A percentile compares a stretch with the other conserved stretches of the same genome.
Conservation (phyloP, 1,140 invertebrate species). For the Apis laboriosa region DNA sequence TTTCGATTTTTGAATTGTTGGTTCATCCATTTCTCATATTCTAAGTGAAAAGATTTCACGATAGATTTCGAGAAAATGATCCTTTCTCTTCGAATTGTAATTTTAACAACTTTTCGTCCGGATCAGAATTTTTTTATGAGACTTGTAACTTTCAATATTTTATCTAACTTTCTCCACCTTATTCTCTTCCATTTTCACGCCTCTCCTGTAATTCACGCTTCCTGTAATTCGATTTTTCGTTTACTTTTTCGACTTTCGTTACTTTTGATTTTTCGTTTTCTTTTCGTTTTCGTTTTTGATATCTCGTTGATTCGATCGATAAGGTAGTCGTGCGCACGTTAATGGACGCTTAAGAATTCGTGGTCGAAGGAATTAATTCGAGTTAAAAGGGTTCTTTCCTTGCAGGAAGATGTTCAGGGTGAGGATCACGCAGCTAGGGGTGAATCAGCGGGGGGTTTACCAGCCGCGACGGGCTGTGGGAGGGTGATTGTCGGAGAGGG, state of each 20-base stretch:
- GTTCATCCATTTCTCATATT: background rate
- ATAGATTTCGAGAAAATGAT: background rate
- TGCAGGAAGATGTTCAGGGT: conserved; percentile 54
- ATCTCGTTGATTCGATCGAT: background rate
- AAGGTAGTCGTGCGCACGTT: background rate
- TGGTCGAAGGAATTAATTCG: conserved; percentile 49
- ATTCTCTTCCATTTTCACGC: no score
- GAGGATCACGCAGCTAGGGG: conserved; percentile 58
- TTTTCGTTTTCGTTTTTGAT: background rate
- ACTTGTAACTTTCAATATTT: no score
- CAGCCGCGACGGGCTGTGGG: conserved; percentile 61
- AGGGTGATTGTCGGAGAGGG: conserved; percentile 68
- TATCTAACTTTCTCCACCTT: no score
- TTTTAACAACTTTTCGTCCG: no score
- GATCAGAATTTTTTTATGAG: no score
- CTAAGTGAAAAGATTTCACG: background rate
- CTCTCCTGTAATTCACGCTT: no score
- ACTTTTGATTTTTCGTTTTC: background rate
- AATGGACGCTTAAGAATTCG: conserved; percentile 8
- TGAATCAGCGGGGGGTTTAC: conserved; percentile 71
- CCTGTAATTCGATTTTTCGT: background rate
- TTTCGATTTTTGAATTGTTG: background rate
- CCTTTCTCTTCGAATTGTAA: no score
- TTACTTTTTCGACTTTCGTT: no score
- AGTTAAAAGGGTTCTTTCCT: conserved; percentile 58